Base-by-base conservation (phyloP, 2,797 vertebrate genomes). In the Sebastes oblongus region DNA sequence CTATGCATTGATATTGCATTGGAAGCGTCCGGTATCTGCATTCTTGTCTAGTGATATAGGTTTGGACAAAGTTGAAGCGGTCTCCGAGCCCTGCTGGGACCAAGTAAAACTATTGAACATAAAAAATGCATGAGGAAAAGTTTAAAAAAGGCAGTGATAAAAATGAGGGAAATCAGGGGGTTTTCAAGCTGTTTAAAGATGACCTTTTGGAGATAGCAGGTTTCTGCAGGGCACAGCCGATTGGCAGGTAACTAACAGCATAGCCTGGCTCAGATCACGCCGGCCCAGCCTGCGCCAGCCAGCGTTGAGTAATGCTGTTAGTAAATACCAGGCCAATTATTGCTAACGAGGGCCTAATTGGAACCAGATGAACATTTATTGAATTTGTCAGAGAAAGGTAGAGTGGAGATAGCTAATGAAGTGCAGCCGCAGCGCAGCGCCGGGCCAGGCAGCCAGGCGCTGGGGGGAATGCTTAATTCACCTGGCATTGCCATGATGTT, bases 281-380 rank as follows among this genome's bases (percentile, higher is more conserved):
- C 64, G 58, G 81, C 42, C 82, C 78, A 24, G 81, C 87, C 88
- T 8, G 72, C 66, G 87, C 91, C 90, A 89, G 72, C 84, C 69
- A 84, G 77, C 54, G 88, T 73, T 85, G 91, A 92, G 92, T 92
- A 94, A 93, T 91, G 78, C 88, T 93, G 92, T 94, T 94, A 93
- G 94, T 93, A 93, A 95, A 95, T 94, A 94, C 88, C 89, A 74
- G 75, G 74, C 88, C 95, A 94, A 94, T 95, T 95, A 94, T 56
- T 29, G 78, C 92, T 94, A 95, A 95, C 88, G 89, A 90, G 86
- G 82, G 73, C 85, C 89, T 94, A 92, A 95, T 91, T 87, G 82
- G 89, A 94, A 87, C 86, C 93, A 96, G 89, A 90, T 90, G 92
- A 89, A 81, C 81, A 83, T 89, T 95, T 94, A 94, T 94, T 94